Percentiles rank a stretch among this genome's conserved stretches.
phyloP scores from a whole-genome alignment of 37 sponge, comb jelly and placozoan species.

The Halisarca cf. caerulea region DNA sequence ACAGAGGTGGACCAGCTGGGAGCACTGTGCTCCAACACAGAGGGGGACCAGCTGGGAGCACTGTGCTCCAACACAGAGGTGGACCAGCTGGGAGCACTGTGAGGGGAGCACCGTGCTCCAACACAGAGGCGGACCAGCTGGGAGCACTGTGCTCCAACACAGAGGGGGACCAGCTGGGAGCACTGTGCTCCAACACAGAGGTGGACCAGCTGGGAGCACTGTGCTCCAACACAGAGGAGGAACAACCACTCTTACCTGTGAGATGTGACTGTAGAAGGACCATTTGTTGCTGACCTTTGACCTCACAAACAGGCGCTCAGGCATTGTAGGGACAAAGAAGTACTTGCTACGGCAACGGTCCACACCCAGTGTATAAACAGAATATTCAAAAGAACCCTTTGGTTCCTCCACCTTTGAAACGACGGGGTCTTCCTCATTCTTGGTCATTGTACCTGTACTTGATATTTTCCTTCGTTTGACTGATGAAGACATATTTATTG shows the following conservation, averaged over 20 bases:
- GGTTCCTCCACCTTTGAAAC: not conserved
- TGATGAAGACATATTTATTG: not conserved
- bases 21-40: too few relatives aligned
- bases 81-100: too few relatives aligned
- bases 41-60: too few relatives aligned
- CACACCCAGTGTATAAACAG: not conserved
- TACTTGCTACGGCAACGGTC: constrained; percentile 3
- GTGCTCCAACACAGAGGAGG: too few relatives aligned
- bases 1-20: too few relatives aligned
- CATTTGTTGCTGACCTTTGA: not conserved
- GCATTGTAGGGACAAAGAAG: not conserved
- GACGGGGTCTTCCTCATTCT: not conserved
- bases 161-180: too few relatives aligned
- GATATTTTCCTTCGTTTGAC: not conserved
- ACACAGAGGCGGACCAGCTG: too few relatives aligned
- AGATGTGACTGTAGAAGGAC: not conserved
- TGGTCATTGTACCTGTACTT: not conserved
- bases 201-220: too few relatives aligned
- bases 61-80: too few relatives aligned
- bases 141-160: too few relatives aligned
- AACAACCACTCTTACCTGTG: constrained; percentile 26
- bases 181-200: too few relatives aligned
- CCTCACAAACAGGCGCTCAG: not conserved
- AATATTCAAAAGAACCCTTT: not conserved
- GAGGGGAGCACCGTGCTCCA: too few relatives aligned